phyloP scores from a whole-genome alignment of 1,140 invertebrate species.

The Holcopasites calliopsidis region DNA sequence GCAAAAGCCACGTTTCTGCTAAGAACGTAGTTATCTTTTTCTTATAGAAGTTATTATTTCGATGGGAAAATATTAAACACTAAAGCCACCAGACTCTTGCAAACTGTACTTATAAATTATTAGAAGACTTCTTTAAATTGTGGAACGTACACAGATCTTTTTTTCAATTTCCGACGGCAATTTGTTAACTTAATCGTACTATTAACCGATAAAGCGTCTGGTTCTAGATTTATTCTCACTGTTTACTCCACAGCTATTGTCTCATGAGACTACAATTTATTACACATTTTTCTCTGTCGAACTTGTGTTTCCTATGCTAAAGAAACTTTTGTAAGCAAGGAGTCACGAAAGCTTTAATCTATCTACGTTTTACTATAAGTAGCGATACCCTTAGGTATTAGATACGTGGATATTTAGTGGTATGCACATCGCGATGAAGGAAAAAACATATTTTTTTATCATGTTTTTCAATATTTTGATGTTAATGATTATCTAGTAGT shows the following conservation, averaged over 20 bases:
- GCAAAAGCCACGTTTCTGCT: too few species aligned
- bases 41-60: not conserved
- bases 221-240: too few species aligned
- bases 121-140: too few species aligned
- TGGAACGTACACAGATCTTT: too few species aligned
- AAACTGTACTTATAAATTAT: slow-evolving; percentile 10
- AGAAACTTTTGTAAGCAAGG: not conserved
- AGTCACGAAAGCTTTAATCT: slow-evolving; percentile 9
- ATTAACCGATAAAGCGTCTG: too few species aligned
- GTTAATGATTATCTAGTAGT: too few species aligned
- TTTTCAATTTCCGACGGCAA: too few species aligned
- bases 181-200: too few species aligned
- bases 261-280: not conserved
- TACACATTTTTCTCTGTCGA: not conserved
- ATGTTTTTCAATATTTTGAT: not conserved
- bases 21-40: not conserved
- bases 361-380: not conserved
- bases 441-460: slow-evolving; percentile 13
- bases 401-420: not conserved
- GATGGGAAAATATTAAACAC: too few species aligned
- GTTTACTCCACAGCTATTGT: too few species aligned
- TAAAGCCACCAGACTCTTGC: not conserved
- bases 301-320: not conserved
- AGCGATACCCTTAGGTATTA: not conserved
- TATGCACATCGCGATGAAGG: not conserved